Evolutionary conservation across 2,888 invertebrate species (phyloP).

Genomic region (Marasmarcha lunaedactyla): DNA sequence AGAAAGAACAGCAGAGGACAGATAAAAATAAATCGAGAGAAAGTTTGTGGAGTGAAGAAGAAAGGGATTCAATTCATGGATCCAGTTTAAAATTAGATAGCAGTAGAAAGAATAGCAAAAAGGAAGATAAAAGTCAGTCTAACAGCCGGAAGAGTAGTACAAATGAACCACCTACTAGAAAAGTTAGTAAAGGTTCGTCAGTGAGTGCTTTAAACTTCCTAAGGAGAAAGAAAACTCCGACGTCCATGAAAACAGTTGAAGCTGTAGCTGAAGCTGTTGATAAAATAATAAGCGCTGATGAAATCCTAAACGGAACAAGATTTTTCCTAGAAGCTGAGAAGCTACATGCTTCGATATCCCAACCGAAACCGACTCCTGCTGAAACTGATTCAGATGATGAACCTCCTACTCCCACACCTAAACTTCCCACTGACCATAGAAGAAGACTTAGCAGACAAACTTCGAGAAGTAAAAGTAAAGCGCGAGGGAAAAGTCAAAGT

Average conservation of each 20-base stretch:
- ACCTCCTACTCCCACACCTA: conserved; percentile 36
- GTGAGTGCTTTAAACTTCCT: conserved; percentile 56
- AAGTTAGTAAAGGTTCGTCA: conserved; percentile 54
- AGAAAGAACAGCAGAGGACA: conserved; percentile 46
- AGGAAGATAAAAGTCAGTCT: conserved; percentile 41
- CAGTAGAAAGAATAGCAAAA: conserved; percentile 48
- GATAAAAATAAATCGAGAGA: conserved; percentile 60
- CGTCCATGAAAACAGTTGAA: conserved; percentile 45
- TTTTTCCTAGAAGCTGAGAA: conserved; percentile 55
- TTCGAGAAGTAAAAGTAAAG: conserved; percentile 60
- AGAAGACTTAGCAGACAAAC: conserved; percentile 55
- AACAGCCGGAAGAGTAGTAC: conserved; percentile 43
- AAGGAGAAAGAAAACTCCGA: conserved; percentile 52
- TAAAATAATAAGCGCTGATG: conserved; percentile 34
- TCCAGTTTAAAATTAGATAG: conserved; percentile 46
- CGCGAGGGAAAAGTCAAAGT: conserved; percentile 53
- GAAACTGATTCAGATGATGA: conserved; percentile 57
- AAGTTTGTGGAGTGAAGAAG: conserved; percentile 63
- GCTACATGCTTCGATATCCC: conserved; percentile 33
- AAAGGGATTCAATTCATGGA: conserved; percentile 51
- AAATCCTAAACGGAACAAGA: conserved; percentile 46
- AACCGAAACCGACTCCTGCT: conserved; percentile 27
- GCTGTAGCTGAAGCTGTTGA: conserved; percentile 43
- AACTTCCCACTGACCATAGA: conserved; percentile 36
- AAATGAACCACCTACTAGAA: conserved; percentile 40